Percentiles rank a stretch among this genome's conserved stretches.
These are phyloP conservation scores for Trachurus trachurus DNA, from an alignment of 2,797 vertebrate genomes.

Conservation along the genomic window DNA sequence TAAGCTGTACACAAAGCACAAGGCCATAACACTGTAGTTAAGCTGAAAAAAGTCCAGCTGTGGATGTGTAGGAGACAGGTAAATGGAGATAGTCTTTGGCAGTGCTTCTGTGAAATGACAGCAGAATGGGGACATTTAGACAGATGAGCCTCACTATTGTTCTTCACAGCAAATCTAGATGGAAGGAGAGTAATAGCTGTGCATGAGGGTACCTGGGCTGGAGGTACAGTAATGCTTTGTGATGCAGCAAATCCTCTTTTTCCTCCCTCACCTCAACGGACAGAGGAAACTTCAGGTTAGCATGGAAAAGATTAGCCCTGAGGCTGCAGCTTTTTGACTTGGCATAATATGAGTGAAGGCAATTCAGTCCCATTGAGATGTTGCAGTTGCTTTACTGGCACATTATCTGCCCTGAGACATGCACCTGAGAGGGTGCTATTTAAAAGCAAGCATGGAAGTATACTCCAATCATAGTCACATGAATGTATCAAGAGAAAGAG, in stretches of 20 bases:
- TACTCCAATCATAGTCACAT: not conserved
- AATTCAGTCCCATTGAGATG: constrained; percentile 14
- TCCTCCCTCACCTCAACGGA: constrained; percentile 19
- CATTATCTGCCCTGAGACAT: constrained; percentile 12
- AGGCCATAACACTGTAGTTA: not conserved
- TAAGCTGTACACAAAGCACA: not conserved
- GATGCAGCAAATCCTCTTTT: constrained; percentile 29
- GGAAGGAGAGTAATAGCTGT: constrained; percentile 8
- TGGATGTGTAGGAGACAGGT: not conserved
- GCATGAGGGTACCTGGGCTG: constrained; percentile 18
- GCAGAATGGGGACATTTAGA: constrained; percentile 29
- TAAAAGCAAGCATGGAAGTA: constrained; percentile 11
- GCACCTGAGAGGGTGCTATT: not conserved
- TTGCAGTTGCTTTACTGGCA: constrained; percentile 14
- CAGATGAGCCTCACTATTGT: constrained; percentile 7
- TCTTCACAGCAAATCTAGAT: constrained; percentile 29
- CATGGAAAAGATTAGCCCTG: constrained; percentile 37
- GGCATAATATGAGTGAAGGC: constrained; percentile 11
- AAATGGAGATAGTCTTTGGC: constrained; percentile 13
- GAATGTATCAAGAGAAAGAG: constrained; percentile 23
- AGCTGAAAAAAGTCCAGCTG: not conserved
- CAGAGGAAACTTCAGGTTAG: constrained; percentile 33
- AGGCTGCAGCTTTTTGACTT: constrained; percentile 34
- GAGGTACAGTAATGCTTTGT: constrained; percentile 27
- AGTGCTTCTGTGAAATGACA: constrained; percentile 38